Evolutionary conservation across 2,113 vertebrate species (phyloP), one percentile per base, ranked within the genome.

Genomic region (Gasterosteus nipponicus): DNA sequence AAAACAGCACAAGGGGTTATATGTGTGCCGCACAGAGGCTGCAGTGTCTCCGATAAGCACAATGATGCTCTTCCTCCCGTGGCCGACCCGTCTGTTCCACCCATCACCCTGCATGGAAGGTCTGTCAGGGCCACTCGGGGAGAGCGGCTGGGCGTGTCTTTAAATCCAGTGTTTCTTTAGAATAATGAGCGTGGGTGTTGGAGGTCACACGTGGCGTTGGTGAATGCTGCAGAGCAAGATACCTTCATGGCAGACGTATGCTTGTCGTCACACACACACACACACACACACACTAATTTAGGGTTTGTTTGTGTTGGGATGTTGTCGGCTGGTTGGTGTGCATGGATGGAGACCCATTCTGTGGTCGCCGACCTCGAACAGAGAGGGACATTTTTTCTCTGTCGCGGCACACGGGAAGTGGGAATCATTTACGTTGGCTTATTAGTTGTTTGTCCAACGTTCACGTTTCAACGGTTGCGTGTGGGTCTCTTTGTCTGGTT

Each of bases 221-320:
- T 84, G 80, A 89, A 80, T 83, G 84, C 70, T 75, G 80, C 83
- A 38, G 61, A 79, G 59, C 80, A 59, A 66, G 82, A 69, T 61
- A 76, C 75, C 78, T 67, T 88, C 83, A 63, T 74, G 59, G 8
- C 69, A 59, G 46, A 90, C 89, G 89, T 91, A 92, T 83, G 87
- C 68, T 73, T 59, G 69, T 69, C 26, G 70, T 70, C 57, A 35
- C 47, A 4, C 54, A 19, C 60, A 16, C 57, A 35, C 47, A 4
- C 54, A 19, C 60, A 16, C 67, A 78, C 84, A 87, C 80, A 66
- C 53, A 58, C 61, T 81, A 0, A 51, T 84, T 78, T 60, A 61
- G 68, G n/a, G 35, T 51, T 60, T 82, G 46, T 63, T 77, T 82
- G 69, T 84, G 47, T 49, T 68, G 22, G 63, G 54, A 35, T 70